Conservation (phyloP, 2,888 invertebrate genomes). For the Microdon myrmicae region DNA sequence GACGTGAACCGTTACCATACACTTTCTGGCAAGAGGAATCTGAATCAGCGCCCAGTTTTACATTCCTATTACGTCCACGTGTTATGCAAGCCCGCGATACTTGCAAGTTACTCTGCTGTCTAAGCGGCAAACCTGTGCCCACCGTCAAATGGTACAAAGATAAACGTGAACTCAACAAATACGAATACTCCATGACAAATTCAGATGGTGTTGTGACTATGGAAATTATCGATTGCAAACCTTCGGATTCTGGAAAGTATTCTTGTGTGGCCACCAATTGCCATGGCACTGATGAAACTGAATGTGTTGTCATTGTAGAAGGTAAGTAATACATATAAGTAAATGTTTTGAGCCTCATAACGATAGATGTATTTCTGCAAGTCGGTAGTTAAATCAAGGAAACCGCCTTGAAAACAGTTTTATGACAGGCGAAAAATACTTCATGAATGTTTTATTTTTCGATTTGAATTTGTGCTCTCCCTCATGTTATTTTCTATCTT, state of each 20-base stretch:
- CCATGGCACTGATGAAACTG: conserved; percentile 95
- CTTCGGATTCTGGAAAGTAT: conserved; percentile 96
- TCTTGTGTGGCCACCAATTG: conserved; percentile 91
- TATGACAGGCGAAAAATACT: background rate
- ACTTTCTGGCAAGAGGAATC: conserved; percentile 93
- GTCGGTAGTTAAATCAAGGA: background rate
- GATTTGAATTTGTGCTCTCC: too few relatives aligned
- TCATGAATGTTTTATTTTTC: too few relatives aligned
- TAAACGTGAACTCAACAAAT: conserved; percentile 87
- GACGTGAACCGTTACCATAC: conserved; percentile 85
- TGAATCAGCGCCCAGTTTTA: conserved; percentile 94
- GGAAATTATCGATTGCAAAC: conserved; percentile 94
- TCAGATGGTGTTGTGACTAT: conserved; percentile 96
- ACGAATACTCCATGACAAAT: conserved; percentile 89
- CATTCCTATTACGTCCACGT: conserved; percentile 97
- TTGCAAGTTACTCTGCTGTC: conserved; percentile 96
- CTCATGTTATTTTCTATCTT: too few relatives aligned
- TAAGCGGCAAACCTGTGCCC: conserved; percentile 94
- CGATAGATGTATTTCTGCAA: too few relatives aligned
- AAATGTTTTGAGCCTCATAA: background rate
- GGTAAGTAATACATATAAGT: conserved; percentile 76
- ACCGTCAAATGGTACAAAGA: conserved; percentile 95
- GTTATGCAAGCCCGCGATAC: conserved; percentile 96
- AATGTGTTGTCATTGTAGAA: conserved; percentile 95
- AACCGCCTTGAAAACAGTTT: background rate